phyloP scores from a whole-genome alignment of 1,140 invertebrate genomes.

The Heliconius himera region DNA sequence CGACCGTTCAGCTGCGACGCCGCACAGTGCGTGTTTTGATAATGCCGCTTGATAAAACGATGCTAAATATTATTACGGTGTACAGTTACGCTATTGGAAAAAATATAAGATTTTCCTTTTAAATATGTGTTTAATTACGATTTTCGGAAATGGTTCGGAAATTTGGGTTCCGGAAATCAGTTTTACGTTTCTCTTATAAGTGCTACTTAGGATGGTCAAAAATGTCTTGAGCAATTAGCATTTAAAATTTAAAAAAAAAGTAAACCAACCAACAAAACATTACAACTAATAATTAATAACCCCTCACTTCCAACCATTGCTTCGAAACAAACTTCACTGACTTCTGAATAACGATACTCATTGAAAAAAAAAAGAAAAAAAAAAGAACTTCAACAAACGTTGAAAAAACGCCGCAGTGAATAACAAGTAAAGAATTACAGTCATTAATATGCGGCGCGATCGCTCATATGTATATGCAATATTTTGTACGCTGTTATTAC shows the following conservation, averaged over 20 bases:
- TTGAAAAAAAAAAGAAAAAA: slow-evolving; percentile 18
- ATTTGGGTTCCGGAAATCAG: too few species aligned
- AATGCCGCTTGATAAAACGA: slow-evolving; percentile 42
- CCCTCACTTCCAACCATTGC: neutral
- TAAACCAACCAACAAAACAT: neutral
- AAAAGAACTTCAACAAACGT: neutral
- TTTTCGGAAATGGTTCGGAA: too few species aligned
- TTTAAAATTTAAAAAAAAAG: neutral
- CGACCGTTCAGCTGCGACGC: slow-evolving; percentile 29
- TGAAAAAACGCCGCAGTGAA: slow-evolving; percentile 21
- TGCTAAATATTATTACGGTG: neutral
- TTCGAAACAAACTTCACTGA: slow-evolving; percentile 21
- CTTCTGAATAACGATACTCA: slow-evolving; percentile 24
- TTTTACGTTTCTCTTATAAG: too few species aligned
- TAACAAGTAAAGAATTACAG: slow-evolving; percentile 38
- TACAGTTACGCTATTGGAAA: neutral
- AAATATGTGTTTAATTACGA: too few species aligned
- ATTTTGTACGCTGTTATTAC: slow-evolving; percentile 38
- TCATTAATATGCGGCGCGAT: slow-evolving; percentile 35
- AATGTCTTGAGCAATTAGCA: neutral
- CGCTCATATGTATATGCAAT: slow-evolving; percentile 17
- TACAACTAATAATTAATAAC: neutral
- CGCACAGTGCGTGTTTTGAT: slow-evolving; percentile 57
- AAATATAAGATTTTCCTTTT: too few species aligned
- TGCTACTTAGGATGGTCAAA: neutral